These are phyloP conservation scores for Tenthredo mesomela DNA, from an alignment of 2,888 invertebrate genomes.

Conservation along the genomic window DNA sequence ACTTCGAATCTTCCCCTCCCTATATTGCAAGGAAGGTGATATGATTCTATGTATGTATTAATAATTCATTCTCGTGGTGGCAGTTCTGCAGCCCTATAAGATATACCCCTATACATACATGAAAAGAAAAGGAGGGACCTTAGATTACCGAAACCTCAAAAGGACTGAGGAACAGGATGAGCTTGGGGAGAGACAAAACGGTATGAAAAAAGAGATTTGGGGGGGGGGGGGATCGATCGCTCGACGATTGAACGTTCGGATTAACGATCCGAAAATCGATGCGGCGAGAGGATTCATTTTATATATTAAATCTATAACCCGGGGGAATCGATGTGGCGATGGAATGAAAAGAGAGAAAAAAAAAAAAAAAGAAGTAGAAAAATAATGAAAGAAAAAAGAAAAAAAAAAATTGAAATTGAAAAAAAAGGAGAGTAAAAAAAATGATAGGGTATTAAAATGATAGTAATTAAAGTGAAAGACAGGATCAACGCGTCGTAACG, in stretches of 20 bases:
- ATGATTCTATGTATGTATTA: slow-evolving; percentile 13
- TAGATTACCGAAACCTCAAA: slow-evolving; percentile 39
- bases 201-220: slow-evolving; percentile 1
- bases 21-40: not conserved
- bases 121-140: slow-evolving; percentile 15
- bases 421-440: not conserved
- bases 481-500: slow-evolving; percentile 43
- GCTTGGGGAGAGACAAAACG: not conserved
- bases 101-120: not conserved
- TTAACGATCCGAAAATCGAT: not conserved
- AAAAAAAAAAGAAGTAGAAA: not conserved
- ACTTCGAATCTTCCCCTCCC: not conserved
- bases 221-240: slow-evolving; percentile 10
- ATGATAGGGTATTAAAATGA: slow-evolving; percentile 15
- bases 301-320: not conserved
- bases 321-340: not conserved
- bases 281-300: not conserved
- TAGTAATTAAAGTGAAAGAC: slow-evolving; percentile 41
- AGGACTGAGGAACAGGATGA: not conserved
- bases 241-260: slow-evolving; percentile 20
- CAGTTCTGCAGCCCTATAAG: slow-evolving; percentile 10
- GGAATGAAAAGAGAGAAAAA: not conserved
- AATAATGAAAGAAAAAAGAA: not conserved
- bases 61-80: slow-evolving; percentile 34
- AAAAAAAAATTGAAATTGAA: too few species aligned